Base-by-base conservation (phyloP, 2,888 invertebrate genomes). In the Caenorhabditis sp. region DNA sequence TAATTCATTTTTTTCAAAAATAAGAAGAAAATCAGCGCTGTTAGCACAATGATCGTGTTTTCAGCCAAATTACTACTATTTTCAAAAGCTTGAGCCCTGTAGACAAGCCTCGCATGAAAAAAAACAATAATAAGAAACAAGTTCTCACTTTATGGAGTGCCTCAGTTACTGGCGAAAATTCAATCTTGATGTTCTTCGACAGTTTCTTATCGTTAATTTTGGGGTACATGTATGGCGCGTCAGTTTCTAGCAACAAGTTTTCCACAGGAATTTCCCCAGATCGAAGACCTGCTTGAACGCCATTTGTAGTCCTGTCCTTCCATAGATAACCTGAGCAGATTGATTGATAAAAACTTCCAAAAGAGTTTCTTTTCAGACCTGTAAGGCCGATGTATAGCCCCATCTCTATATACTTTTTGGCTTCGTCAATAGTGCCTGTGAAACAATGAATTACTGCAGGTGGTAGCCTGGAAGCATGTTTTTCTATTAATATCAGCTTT, bases 151-250 rank as follows among this genome's bases (percentile, higher is more conserved):
- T 82, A 53, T 83, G 84, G 22, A 81, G 15, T 13, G 46, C 15
- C 45, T 78, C 76, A 0, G 84, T 80, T 53, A 80, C 78, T 6
- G 78, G 81, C 1, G 83, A 79, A 11, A 88, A 74, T 78, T 93
- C 93, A 89, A 94, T 94, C 91, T 95, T 95, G 20, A 96, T 94
- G 89, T 94, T 93, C 85, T 93, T 91, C 46, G 95, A 95, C 88
- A 96, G 91, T 90, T 96, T 96, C 30, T 95, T 95, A 77, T 95
- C 95, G 89, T 95, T 92, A 78, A 88, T 72, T 94, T 90, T 96
- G 95, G 2, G 96, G 95, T 95, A 96, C 95, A 96, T 95, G 89
- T 95, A 96, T 1, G 96, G 96, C 0, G 95, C 94, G 90, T 96
- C 96, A 0, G 95, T 95, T 90, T 96, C 95, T 5, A 96, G 93